Evolutionary conservation across 2,797 vertebrate species (phyloP), one percentile per base, ranked within the genome.

Genomic region (Notoglanidium macrostoma): DNA sequence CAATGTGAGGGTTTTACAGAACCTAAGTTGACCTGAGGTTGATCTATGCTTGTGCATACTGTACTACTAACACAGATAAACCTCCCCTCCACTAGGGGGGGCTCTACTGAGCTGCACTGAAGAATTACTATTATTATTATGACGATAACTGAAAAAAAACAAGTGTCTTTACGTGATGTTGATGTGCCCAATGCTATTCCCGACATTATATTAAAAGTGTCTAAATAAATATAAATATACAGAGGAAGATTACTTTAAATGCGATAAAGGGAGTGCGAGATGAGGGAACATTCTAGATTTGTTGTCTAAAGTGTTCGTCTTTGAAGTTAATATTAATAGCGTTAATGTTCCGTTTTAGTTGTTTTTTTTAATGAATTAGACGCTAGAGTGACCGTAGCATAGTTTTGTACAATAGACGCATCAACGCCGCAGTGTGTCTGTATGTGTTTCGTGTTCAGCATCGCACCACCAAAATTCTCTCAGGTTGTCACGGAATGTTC

Each of bases 401-500:
- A 91, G 67, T 88, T 91, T 90, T 91, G 84, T 90, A 89, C 68
- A 65, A 86, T 87, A 83, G 83, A 89, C 46, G 49, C 85, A 80
- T 88, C 83, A 91, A 87, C 82, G 61, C 91, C 94, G 91, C 93
- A 65, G 59, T 65, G 59, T 81, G 21, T 63, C 19, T 19, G 77
- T 73, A 26, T 74, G 68, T 90, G 89, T 89, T 94, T 89, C 90
- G 90, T 93, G 92, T 94, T 93, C 91, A 92, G 93, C 90, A 90
- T 93, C 93, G 90, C 93, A 90, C 91, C 91, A 90, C 92, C 89
- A 92, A 92, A 79, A 92, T 95, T 93, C 93, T 94, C 95, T 95
- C 95, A 95, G 95, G 95, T 94, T 91, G 92, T 94, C 90, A 91
- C 92, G 89, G 74, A 92, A 86, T 93, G 91, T 92, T 89, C 90